phyloP scores from a whole-genome alignment of 2,888 invertebrate species.

The Archaeoteleia sp. region DNA sequence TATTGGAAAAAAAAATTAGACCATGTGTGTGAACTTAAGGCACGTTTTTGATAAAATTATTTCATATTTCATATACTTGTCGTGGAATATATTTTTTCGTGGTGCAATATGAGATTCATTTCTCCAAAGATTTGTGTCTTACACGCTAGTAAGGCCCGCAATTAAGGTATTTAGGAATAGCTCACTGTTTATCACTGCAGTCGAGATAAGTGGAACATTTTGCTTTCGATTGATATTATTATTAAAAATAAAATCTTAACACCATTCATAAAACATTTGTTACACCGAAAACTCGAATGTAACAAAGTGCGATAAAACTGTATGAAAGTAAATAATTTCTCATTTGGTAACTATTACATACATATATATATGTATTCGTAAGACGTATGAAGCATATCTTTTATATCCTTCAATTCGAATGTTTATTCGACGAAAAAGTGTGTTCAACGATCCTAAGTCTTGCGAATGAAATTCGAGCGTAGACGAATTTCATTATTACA shows the following conservation, averaged over 20 bases:
- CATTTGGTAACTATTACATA: conserved; percentile 4
- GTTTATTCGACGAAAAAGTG: neutral
- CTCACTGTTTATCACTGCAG: conserved; percentile 62
- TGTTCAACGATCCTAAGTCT: neutral
- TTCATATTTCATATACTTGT: too few species aligned
- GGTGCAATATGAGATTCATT: too few species aligned
- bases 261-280: conserved; percentile 40
- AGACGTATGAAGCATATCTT: neutral
- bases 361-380: neutral
- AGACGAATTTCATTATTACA: conserved; percentile 1
- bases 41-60: too few species aligned
- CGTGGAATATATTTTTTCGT: too few species aligned
- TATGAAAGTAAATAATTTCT: conserved; percentile 51
- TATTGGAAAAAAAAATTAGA: too few species aligned
- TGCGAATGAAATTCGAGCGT: too few species aligned
- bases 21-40: too few species aligned
- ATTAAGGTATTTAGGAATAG: conserved; percentile 62
- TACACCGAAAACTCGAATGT: too few species aligned
- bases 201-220: conserved; percentile 9
- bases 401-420: conserved; percentile 9
- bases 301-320: conserved; percentile 61
- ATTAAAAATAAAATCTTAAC: conserved; percentile 51
- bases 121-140: conserved; percentile 60
- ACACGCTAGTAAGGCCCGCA: conserved; percentile 69
- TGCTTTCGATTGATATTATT: conserved; percentile 7